Percentiles rank a stretch among this genome's conserved stretches.
These are phyloP conservation scores for Thermophis baileyi DNA, from an alignment of 2,113 vertebrate genomes.

Conservation along the genomic window DNA sequence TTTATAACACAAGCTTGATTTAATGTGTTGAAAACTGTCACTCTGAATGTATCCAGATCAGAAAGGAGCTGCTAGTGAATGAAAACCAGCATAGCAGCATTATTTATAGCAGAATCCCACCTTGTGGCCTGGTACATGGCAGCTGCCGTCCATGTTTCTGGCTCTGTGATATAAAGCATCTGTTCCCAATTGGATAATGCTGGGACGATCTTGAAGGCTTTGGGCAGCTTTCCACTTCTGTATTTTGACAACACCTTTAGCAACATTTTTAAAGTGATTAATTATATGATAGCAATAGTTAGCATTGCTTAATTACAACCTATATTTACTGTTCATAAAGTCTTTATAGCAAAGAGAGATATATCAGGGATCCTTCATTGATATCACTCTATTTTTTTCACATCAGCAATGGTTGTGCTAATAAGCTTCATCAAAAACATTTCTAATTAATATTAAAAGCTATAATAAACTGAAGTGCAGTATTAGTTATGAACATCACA, in stretches of 20 bases:
- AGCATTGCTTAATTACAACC: fast-evolving
- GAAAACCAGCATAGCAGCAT: background rate
- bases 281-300: fast-evolving
- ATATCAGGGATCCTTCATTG: background rate
- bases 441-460: background rate
- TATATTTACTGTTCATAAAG: background rate
- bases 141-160: conserved; percentile 90
- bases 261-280: fast-evolving
- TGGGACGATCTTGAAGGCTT: conserved; percentile 96
- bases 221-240: conserved; percentile 94
- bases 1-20: background rate
- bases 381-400: background rate
- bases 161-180: conserved; percentile 93
- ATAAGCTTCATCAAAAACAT: background rate
- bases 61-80: background rate
- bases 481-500: background rate
- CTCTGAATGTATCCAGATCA: background rate
- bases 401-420: background rate
- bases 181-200: conserved; percentile 97
- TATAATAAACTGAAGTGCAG: background rate
- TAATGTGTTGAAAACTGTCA: background rate
- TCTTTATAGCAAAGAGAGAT: background rate
- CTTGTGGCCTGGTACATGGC: conserved; percentile 97
- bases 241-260: conserved; percentile 89
- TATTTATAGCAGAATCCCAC: conserved; percentile 57